phyloP scores from a whole-genome alignment of 2,797 vertebrate genomes.

The Acanthiza pusilla region DNA sequence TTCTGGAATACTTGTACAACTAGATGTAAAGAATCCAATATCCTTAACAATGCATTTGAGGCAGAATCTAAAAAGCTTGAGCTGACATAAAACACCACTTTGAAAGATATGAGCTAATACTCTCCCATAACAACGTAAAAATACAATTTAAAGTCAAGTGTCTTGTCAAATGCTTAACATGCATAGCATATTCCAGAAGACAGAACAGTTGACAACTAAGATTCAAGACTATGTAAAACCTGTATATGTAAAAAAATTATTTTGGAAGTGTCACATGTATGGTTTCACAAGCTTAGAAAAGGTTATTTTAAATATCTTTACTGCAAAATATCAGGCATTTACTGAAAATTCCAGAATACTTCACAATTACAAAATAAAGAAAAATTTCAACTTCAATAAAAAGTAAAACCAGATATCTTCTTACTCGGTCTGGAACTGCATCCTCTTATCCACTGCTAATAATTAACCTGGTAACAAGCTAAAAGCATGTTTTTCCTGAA shows the following conservation, averaged over 20 bases:
- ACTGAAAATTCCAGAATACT: background rate
- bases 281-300: background rate
- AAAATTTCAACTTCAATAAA: background rate
- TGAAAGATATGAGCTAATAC: background rate
- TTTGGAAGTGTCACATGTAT: background rate
- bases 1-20: background rate
- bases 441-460: background rate
- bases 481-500: background rate
- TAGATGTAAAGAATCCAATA: background rate
- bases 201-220: background rate
- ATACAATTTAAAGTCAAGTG: background rate
- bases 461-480: background rate
- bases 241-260: background rate
- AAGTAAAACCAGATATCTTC: background rate
- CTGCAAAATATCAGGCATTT: background rate
- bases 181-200: background rate
- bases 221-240: background rate
- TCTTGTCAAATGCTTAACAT: background rate
- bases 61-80: background rate
- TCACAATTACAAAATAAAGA: background rate
- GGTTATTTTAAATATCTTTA: background rate
- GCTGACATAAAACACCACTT: background rate
- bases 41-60: background rate
- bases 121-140: background rate
- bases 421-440: background rate